Conservation (phyloP, 2,113 vertebrate species). For the Triplophysa tibetana region DNA sequence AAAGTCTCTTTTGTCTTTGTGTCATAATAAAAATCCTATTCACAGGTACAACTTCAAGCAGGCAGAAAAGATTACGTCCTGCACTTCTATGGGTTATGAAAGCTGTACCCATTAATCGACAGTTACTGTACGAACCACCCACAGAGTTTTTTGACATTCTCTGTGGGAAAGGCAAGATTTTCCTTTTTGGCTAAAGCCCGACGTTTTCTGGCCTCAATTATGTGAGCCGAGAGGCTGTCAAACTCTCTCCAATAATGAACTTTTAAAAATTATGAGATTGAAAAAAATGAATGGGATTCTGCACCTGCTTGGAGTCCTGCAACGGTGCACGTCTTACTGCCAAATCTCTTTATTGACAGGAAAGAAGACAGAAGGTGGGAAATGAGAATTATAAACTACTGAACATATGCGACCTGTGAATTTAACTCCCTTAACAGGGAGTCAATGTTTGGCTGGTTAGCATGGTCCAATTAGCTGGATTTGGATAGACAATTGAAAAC, state of each 20-base stretch:
- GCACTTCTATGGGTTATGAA: neutral
- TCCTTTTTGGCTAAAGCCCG: neutral
- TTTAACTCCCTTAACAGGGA: neutral
- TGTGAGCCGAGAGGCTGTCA: neutral
- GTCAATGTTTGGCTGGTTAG: too few species aligned
- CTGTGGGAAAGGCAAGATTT: slow-evolving; percentile 23
- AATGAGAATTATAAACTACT: slow-evolving; percentile 2
- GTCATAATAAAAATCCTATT: neutral
- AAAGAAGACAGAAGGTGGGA: neutral
- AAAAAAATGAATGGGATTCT: neutral
- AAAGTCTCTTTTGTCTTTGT: neutral
- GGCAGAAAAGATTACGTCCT: neutral
- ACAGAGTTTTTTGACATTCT: slow-evolving; percentile 22
- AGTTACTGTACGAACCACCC: slow-evolving; percentile 20
- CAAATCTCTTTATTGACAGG: neutral
- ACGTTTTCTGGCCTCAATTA: neutral
- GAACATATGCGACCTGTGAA: neutral
- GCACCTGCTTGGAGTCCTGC: neutral
- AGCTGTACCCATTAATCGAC: neutral
- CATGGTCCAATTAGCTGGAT: too few species aligned
- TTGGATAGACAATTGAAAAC: too few species aligned
- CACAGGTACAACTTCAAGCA: neutral
- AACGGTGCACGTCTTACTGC: neutral
- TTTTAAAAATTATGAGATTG: neutral
- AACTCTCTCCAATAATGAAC: neutral